Base-by-base conservation (phyloP, 2,888 invertebrate genomes). In the Diarsia dahlii region DNA sequence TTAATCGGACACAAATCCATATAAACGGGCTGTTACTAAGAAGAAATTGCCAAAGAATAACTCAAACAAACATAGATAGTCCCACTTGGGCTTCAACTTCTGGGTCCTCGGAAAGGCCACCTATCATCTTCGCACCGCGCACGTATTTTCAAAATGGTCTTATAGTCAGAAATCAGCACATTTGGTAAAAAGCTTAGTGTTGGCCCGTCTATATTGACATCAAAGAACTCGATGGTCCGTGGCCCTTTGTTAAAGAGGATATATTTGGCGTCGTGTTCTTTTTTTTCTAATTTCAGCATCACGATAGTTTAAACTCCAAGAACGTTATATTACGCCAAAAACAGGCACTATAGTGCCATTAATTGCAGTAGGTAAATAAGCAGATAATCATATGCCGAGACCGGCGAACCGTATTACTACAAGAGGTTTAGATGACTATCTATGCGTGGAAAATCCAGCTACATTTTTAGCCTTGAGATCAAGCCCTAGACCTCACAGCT, bases 401-500 rank as follows among this genome's bases (percentile, higher is more conserved):
- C 13, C 1, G 12, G 12, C 2, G 56, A 13, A 28, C n/a, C 1
- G 15, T 64, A 64, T 28, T 46, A 8, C 34, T 34, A 48, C n/a
- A n/a, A 63, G 39, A n/a, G 18, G 9, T 9, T 28, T 45, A 46
- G 5, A 28, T 10, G 3, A n/a, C 2, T 54, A 46, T 34, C n/a
- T 23, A 20, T 58, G 34, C n/a, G n/a, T 48, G 58, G n/a, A 6
- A 46, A 18, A 69, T 6, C n/a, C 3, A 72, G 34, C 4, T 34
- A 60, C 3, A 60, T 18, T 10, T 71, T 2, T 20, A 58, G 2
- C 4, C 12, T 15, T 50, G 20, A 60, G 62, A 45, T 74, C 28
- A 62, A 3, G 46, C 20, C 48, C 45, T 56, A 64, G 28, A 78
- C 52, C 80, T 50, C n/a, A 15, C 28, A 45, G 48, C 28, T 45